These are phyloP conservation scores for Eristalinus aeneus DNA, from an alignment of 2,888 invertebrate genomes.

Conservation along the genomic window DNA sequence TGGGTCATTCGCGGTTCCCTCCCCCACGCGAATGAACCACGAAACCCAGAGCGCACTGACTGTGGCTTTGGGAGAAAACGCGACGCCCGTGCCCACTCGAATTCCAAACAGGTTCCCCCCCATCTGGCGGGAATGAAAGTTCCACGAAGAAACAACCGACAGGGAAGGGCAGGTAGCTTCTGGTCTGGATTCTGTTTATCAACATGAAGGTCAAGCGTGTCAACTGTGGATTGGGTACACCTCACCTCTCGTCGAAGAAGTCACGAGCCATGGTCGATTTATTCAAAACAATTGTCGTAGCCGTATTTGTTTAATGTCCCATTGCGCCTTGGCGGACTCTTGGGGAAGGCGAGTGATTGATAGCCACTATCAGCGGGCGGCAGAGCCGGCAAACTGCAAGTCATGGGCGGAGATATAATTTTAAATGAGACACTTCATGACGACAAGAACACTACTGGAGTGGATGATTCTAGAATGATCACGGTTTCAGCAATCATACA, in stretches of 20 bases:
- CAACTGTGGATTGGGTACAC: not conserved
- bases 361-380: not conserved
- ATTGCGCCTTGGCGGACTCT: not conserved
- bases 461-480: conserved; percentile 17
- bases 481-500: not conserved
- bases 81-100: not conserved
- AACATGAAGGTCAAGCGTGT: conserved; percentile 33
- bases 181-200: conserved; percentile 13
- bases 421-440: not conserved
- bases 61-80: conserved; percentile 14
- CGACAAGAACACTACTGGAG: not conserved
- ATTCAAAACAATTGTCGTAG: not conserved
- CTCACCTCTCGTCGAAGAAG: not conserved
- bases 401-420: conserved; percentile 8
- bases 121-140: not conserved
- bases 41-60: conserved; percentile 4
- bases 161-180: not conserved
- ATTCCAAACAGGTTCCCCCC: conserved; percentile 2
- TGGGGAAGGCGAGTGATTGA: not conserved
- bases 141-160: not conserved
- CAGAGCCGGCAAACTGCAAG: conserved; percentile 4
- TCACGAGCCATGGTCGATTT: not conserved
- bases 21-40: conserved; percentile 4
- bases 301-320: not conserved
- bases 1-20: conserved; percentile 4